phyloP scores from a whole-genome alignment of 2,888 invertebrate species.

The Lasioglossum vierecki region DNA sequence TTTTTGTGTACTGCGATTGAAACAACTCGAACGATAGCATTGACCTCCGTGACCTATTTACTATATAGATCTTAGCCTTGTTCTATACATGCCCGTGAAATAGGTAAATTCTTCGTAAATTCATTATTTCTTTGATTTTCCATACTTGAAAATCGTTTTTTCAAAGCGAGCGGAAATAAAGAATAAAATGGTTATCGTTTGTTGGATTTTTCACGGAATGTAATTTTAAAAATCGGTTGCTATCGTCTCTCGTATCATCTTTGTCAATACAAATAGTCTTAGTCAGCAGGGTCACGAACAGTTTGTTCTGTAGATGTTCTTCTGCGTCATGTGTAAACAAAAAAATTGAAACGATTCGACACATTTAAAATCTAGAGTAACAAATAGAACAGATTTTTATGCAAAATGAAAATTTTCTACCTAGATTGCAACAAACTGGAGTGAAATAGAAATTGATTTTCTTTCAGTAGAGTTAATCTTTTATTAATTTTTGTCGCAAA shows the following conservation, averaged over 20 bases:
- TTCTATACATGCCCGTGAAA: neutral
- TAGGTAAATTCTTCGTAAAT: neutral
- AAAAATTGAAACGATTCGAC: too few species aligned
- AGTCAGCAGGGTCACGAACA: neutral
- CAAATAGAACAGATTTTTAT: too few species aligned
- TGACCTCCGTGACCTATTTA: constrained; percentile 25
- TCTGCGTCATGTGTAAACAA: neutral
- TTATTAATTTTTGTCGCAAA: too few species aligned
- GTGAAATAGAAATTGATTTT: too few species aligned
- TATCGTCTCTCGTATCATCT: neutral
- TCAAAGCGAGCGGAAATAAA: neutral
- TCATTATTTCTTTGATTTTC: neutral
- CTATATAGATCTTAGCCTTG: constrained; percentile 2
- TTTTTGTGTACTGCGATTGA: constrained; percentile 18
- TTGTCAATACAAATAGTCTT: neutral
- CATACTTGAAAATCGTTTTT: neutral
- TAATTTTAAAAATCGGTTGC: neutral
- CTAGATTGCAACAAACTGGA: too few species aligned
- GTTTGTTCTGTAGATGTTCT: neutral
- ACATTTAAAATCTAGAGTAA: neutral
- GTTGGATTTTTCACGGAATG: neutral
- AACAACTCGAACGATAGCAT: constrained; percentile 9
- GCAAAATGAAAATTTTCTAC: too few species aligned
- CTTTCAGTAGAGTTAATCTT: too few species aligned
- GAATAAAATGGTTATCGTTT: neutral